Conservation (phyloP, 2,797 vertebrate genomes). For the Pachyuromys duprasi region DNA sequence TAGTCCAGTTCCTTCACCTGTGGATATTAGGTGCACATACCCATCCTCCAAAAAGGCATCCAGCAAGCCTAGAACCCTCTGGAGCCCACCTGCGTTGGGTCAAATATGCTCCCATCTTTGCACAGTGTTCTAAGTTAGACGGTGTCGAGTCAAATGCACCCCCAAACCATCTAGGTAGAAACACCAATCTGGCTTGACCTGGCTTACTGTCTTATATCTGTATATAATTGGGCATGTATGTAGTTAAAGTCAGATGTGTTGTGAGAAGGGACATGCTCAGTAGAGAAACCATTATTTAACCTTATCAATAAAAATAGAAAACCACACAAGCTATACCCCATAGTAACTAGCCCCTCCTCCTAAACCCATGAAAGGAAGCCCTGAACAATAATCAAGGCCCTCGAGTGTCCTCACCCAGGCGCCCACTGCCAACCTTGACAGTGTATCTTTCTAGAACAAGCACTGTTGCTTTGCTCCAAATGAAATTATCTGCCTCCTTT, state of each 20-base stretch:
- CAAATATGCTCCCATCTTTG: neutral
- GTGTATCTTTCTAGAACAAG: neutral
- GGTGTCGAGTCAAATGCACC: neutral
- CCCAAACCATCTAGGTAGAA: neutral
- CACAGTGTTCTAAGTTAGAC: neutral
- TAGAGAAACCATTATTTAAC: neutral
- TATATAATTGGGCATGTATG: neutral
- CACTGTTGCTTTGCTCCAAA: neutral
- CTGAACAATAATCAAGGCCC: neutral
- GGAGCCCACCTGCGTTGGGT: neutral
- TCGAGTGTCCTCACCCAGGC: neutral
- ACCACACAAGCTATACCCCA: neutral
- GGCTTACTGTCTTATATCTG: neutral
- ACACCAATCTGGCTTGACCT: neutral
- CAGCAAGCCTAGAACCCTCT: neutral
- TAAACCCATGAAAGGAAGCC: neutral
- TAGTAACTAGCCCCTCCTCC: neutral
- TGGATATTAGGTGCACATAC: neutral
- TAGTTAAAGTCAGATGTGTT: neutral
- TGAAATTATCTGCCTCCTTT: neutral
- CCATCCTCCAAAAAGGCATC: neutral
- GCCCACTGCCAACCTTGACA: neutral
- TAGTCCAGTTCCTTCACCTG: neutral
- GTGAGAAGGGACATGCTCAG: neutral
- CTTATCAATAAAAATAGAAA: neutral